These are phyloP conservation scores for Morone chrysops DNA, from an alignment of 2,113 vertebrate species.

Conservation along the genomic window DNA sequence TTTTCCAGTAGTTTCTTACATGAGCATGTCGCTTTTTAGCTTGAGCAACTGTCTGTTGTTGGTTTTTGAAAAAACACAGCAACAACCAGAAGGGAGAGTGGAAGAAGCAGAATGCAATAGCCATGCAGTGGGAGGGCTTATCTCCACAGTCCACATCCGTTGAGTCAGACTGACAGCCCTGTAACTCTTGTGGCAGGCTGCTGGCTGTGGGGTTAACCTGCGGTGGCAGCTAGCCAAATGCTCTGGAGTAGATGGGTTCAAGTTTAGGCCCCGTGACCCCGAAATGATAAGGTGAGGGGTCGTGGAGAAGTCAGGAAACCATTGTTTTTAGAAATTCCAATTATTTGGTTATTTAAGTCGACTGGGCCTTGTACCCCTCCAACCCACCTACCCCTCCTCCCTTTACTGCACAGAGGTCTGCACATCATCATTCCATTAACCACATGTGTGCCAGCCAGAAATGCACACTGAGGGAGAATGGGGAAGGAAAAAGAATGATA, in stretches of 20 bases:
- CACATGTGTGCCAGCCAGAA: conserved; percentile 72
- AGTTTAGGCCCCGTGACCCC: conserved; percentile 80
- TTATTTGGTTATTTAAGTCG: conserved; percentile 86
- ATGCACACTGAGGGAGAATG: conserved; percentile 22
- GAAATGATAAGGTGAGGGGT: conserved; percentile 82
- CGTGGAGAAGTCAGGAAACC: conserved; percentile 83
- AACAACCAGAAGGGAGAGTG: conserved; percentile 34
- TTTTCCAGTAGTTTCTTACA: neutral
- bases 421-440: conserved; percentile 79
- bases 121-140: conserved; percentile 53
- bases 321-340: conserved; percentile 86
- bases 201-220: conserved; percentile 75
- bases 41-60: neutral
- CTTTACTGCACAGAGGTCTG: conserved; percentile 61
- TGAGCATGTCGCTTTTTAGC: neutral
- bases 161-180: conserved; percentile 55
- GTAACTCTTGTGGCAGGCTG: conserved; percentile 57
- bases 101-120: conserved; percentile 39
- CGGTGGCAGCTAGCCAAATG: conserved; percentile 75
- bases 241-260: conserved; percentile 73
- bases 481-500: conserved; percentile 33
- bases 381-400: neutral
- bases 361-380: conserved; percentile 46
- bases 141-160: conserved; percentile 56
- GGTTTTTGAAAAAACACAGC: conserved; percentile 20